Evolutionary conservation across 1,140 invertebrate species (phyloP).

Genomic region (Tetranychus urticae): DNA sequence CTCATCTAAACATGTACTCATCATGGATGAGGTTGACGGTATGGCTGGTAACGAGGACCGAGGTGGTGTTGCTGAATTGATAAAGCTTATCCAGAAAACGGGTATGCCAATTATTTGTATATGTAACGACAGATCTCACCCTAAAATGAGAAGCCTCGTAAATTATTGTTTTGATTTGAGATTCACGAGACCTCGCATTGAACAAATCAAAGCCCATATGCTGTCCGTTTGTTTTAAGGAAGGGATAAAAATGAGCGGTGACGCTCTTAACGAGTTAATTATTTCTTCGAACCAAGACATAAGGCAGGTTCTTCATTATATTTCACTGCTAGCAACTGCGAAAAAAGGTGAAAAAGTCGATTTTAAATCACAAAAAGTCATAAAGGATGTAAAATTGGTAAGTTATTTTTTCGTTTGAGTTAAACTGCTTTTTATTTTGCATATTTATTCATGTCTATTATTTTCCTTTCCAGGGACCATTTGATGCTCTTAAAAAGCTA

Average conservation of each 20-base stretch:
- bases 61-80: conserved; percentile 55
- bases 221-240: conserved; percentile 79
- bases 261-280: conserved; percentile 59
- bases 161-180: conserved; percentile 88
- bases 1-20: conserved; percentile 47
- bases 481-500: conserved; percentile 74
- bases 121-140: conserved; percentile 84
- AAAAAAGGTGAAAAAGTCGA: conserved; percentile 25
- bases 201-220: conserved; percentile 77
- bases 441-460: neutral
- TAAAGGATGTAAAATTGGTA: conserved; percentile 61
- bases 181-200: conserved; percentile 45
- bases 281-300: conserved; percentile 71
- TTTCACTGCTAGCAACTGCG: conserved; percentile 45
- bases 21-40: conserved; percentile 99
- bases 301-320: conserved; percentile 50
- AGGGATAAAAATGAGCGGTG: conserved; percentile 48
- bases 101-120: conserved; percentile 91
- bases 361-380: conserved; percentile 23
- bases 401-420: conserved; percentile 10
- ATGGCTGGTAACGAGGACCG: conserved; percentile 99
- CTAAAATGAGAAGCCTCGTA: conserved; percentile 72
- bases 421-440: neutral
- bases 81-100: conserved; percentile 65
- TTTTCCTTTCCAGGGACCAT: conserved; percentile 40